phyloP scores from a whole-genome alignment of 2,888 invertebrate genomes.

The Orthosia gracilis region DNA sequence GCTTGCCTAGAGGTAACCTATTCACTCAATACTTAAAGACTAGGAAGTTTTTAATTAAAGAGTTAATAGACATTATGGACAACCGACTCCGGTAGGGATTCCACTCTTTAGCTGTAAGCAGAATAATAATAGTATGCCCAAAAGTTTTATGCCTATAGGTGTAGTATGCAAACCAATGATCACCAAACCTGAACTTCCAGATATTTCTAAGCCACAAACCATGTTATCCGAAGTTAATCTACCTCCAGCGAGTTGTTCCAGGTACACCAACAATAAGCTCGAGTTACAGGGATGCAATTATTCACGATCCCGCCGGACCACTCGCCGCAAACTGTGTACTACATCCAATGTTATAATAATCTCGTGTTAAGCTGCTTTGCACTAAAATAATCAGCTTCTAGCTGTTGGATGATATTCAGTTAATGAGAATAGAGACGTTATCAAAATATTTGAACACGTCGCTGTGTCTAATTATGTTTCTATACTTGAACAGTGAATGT shows the following conservation, averaged over 20 bases:
- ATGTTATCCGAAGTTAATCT: constrained; percentile 6
- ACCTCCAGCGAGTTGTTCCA: constrained; percentile 5
- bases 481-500: not conserved
- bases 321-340: constrained; percentile 25
- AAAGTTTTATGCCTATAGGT: too few relatives aligned
- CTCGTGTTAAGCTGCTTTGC: constrained; percentile 1
- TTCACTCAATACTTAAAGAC: too few relatives aligned
- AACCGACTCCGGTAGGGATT: too few relatives aligned
- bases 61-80: too few relatives aligned
- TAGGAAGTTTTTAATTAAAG: too few relatives aligned
- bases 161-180: not conserved
- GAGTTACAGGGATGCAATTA: constrained; percentile 39
- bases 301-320: constrained; percentile 20
- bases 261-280: constrained; percentile 2
- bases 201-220: not conserved
- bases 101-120: too few relatives aligned
- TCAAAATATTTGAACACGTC: not conserved
- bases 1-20: too few relatives aligned
- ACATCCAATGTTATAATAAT: constrained; percentile 24
- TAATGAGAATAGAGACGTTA: not conserved
- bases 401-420: constrained; percentile 17
- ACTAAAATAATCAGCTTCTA: constrained; percentile 43
- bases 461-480: not conserved
- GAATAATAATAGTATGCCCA: too few relatives aligned
- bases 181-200: not conserved